Evolutionary conservation across 2,113 vertebrate genomes (phyloP).

Genomic region (Epinephelus fuscoguttatus): DNA sequence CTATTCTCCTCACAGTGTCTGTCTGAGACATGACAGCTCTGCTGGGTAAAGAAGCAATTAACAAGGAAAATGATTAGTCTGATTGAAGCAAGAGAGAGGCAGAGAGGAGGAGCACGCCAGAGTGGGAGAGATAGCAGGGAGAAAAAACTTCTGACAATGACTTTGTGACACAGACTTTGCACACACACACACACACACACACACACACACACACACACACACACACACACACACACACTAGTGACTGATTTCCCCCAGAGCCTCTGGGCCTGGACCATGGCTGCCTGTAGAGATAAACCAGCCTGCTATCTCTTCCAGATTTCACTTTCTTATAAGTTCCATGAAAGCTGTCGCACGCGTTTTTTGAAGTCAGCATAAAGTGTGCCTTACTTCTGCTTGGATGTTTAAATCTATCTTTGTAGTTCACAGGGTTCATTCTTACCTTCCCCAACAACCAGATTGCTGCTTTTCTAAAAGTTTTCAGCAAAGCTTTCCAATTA

Average conservation of each 20-base stretch:
- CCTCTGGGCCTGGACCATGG: conserved; percentile 45
- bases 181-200: conserved; percentile 24
- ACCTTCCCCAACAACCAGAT: conserved; percentile 14
- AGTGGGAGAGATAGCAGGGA: conserved; percentile 49
- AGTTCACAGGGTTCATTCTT: conserved; percentile 37
- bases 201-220: conserved; percentile 26
- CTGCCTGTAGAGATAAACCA: conserved; percentile 71
- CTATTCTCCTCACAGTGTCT: conserved; percentile 37
- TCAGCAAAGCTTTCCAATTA: conserved; percentile 13
- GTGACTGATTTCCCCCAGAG: conserved; percentile 55
- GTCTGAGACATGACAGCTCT: conserved; percentile 53
- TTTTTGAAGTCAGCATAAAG: conserved; percentile 58
- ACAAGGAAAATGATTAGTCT: conserved; percentile 66
- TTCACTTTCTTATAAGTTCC: conserved; percentile 50
- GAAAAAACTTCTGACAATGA: conserved; percentile 55
- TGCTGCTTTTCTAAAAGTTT: conserved; percentile 14
- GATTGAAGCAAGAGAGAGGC: conserved; percentile 63
- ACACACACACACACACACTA: conserved; percentile 25
- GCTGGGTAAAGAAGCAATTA: conserved; percentile 72
- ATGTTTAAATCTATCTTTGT: conserved; percentile 43
- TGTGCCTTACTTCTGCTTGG: conserved; percentile 29
- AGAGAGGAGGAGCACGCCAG: conserved; percentile 35
- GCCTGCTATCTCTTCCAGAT: conserved; percentile 55
- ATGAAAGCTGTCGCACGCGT: conserved; percentile 40
- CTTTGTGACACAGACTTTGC: conserved; percentile 50